A percentile compares a stretch with the other conserved stretches of the same genome.
These are phyloP conservation scores for Staurois parvus DNA, from an alignment of 2,797 vertebrate genomes.

Conservation along the genomic window DNA sequence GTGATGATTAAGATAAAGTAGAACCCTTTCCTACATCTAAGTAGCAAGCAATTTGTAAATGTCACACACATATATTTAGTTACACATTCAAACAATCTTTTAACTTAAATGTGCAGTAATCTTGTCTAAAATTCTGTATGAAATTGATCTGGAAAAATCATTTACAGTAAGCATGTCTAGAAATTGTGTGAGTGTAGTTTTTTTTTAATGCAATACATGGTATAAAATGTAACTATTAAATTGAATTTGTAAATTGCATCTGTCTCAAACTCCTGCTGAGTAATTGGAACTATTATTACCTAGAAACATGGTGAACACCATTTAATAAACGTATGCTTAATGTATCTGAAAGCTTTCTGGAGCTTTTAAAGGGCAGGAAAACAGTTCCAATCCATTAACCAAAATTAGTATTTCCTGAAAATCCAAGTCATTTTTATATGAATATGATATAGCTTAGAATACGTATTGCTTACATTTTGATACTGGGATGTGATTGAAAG, in stretches of 20 bases:
- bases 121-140: not conserved
- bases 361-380: constrained; percentile 32
- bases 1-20: not conserved
- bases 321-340: constrained; percentile 13
- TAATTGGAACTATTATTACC: constrained; percentile 21
- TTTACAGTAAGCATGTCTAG: constrained; percentile 3
- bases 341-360: constrained; percentile 29
- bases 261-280: constrained; percentile 3
- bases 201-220: not conserved
- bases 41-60: not conserved
- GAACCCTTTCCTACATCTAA: not conserved
- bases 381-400: constrained; percentile 39
- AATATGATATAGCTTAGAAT: constrained; percentile 4
- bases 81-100: not conserved
- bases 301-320: not conserved
- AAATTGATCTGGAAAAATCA: not conserved
- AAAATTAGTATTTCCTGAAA: constrained; percentile 12
- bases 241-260: constrained; percentile 11
- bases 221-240: constrained; percentile 4
- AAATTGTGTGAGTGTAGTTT: not conserved
- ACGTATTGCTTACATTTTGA: not conserved
- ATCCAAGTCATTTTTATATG: constrained; percentile 10
- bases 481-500: not conserved
- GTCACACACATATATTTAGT: constrained; percentile 18
- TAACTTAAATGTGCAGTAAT: not conserved